Evolutionary conservation across 64 coral and sea anemone species (phyloP).

Genomic region (Pocillopora damicornis): DNA sequence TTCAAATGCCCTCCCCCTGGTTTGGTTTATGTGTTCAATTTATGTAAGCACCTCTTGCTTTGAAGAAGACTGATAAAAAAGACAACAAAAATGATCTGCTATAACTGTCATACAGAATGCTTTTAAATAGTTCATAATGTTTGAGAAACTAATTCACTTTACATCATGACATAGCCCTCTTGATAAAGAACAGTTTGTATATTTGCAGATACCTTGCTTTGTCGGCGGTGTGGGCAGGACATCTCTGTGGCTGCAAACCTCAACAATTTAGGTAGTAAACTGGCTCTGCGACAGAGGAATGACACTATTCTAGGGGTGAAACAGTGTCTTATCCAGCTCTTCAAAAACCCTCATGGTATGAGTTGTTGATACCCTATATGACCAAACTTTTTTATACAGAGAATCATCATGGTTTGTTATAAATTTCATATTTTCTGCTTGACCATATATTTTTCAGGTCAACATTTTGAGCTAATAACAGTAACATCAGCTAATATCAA

Average conservation of each 20-base stretch:
- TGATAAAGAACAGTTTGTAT: too few species aligned
- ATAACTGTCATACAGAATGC: too few species aligned
- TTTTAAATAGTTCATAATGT: too few species aligned
- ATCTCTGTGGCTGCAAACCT: slow-evolving; percentile 58
- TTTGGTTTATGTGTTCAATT: too few species aligned
- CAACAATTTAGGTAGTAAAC: slow-evolving; percentile 63
- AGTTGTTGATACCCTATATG: too few species aligned
- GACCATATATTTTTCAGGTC: slow-evolving; percentile 45
- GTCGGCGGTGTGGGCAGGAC: slow-evolving; percentile 82
- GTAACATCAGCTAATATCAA: slow-evolving; percentile 68
- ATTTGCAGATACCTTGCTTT: slow-evolving; percentile 64
- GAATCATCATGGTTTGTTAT: neutral
- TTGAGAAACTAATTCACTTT: too few species aligned
- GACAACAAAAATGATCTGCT: too few species aligned
- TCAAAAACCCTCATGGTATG: slow-evolving; percentile 80
- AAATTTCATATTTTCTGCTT: neutral
- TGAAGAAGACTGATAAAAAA: too few species aligned
- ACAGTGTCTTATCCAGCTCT: slow-evolving; percentile 71
- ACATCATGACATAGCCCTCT: too few species aligned
- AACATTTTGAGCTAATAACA: slow-evolving; percentile 95
- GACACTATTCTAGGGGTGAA: slow-evolving; percentile 79
- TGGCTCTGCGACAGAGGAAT: slow-evolving; percentile 81
- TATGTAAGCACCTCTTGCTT: too few species aligned
- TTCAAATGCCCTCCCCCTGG: too few species aligned
- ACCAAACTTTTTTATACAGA: neutral